Conservation (phyloP, 2,888 invertebrate genomes). For the Periphyllus acericola region DNA sequence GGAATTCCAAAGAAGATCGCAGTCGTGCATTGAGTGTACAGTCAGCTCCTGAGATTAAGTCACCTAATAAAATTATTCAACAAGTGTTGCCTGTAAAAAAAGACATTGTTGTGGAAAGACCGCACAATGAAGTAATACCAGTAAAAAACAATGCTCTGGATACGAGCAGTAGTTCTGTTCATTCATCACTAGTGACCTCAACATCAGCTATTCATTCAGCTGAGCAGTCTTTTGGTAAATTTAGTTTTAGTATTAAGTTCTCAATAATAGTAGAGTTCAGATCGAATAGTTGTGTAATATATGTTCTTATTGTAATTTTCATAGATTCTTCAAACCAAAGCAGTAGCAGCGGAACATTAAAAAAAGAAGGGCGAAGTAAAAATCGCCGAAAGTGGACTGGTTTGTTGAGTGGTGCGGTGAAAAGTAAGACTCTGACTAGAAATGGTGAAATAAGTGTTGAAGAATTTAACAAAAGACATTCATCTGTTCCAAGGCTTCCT, state of each 20-base stretch:
- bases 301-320: not conserved
- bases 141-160: slow-evolving; percentile 33
- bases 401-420: slow-evolving; percentile 72
- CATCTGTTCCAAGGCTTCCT: slow-evolving; percentile 63
- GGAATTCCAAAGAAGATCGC: slow-evolving; percentile 68
- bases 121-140: slow-evolving; percentile 8
- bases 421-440: slow-evolving; percentile 66
- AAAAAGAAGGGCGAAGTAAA: slow-evolving; percentile 73
- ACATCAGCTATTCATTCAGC: slow-evolving; percentile 45
- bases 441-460: slow-evolving; percentile 55
- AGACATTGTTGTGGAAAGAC: not conserved
- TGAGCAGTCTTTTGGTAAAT: slow-evolving; percentile 55
- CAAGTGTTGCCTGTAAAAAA: slow-evolving; percentile 21
- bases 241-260: not conserved
- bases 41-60: slow-evolving; percentile 74
- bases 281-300: not conserved
- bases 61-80: slow-evolving; percentile 30
- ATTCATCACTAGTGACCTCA: slow-evolving; percentile 37
- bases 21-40: slow-evolving; percentile 77
- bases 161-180: slow-evolving; percentile 36
- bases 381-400: slow-evolving; percentile 69
- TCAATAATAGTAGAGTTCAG: not conserved
- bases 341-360: slow-evolving; percentile 75
- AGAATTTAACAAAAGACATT: slow-evolving; percentile 55
- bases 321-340: slow-evolving; percentile 63